Conservation (phyloP, 2,797 vertebrate genomes). For the Chiloscyllium punctatum region DNA sequence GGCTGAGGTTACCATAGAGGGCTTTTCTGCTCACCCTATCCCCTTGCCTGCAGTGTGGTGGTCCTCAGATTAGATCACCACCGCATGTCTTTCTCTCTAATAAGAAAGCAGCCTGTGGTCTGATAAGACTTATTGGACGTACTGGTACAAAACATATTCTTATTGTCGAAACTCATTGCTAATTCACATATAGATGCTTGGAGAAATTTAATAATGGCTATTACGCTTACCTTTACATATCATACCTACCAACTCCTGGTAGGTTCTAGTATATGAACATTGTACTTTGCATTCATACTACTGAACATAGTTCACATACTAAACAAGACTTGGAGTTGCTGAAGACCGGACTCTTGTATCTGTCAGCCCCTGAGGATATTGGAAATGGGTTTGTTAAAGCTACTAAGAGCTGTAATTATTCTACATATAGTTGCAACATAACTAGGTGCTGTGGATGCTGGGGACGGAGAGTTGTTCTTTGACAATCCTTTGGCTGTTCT, state of each 20-base stretch:
- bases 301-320: not conserved
- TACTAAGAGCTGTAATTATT: not conserved
- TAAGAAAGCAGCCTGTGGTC: too few species aligned
- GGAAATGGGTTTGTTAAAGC: not conserved
- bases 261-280: not conserved
- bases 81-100: too few species aligned
- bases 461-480: not conserved
- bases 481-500: not conserved
- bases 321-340: not conserved
- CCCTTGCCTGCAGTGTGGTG: too few species aligned
- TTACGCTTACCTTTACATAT: not conserved
- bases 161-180: not conserved
- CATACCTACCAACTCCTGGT: not conserved
- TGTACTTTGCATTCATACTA: not conserved
- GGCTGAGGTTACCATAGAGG: too few species aligned
- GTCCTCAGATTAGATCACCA: too few species aligned
- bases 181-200: not conserved
- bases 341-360: not conserved
- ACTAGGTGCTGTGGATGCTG: not conserved
- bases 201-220: not conserved
- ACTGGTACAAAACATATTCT: not conserved
- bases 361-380: not conserved
- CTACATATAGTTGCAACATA: not conserved
- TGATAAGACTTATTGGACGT: not conserved
- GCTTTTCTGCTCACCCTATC: too few species aligned